Evolutionary conservation across 2,797 vertebrate species (phyloP).

Genomic region (Loriculus beryllinus): DNA sequence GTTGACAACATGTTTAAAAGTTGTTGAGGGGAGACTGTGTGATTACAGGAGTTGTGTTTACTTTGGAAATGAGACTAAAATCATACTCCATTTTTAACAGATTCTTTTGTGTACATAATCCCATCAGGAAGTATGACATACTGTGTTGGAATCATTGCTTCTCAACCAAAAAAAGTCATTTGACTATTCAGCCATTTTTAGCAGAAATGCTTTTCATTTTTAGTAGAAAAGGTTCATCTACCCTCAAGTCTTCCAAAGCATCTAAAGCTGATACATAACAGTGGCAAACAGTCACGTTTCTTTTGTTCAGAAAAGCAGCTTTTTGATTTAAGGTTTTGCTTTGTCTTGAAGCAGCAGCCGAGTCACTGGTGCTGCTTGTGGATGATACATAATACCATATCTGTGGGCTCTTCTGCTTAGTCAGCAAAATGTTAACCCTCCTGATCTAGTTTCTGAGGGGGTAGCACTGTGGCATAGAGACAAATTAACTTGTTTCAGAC

Average conservation of each 20-base stretch:
- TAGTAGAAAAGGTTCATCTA: not conserved
- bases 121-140: slow-evolving; percentile 27
- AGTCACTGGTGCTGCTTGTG: slow-evolving; percentile 27
- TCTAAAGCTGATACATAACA: not conserved
- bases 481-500: not conserved
- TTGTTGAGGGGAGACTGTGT: slow-evolving; percentile 29
- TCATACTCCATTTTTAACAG: not conserved
- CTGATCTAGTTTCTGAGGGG: not conserved
- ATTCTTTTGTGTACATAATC: slow-evolving; percentile 11
- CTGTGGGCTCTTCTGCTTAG: slow-evolving; percentile 5
- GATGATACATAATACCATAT: slow-evolving; percentile 21
- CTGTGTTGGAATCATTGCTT: not conserved
- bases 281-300: slow-evolving; percentile 1
- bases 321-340: slow-evolving; percentile 20
- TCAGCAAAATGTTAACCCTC: slow-evolving; percentile 42
- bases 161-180: not conserved
- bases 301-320: slow-evolving; percentile 41
- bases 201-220: slow-evolving; percentile 11
- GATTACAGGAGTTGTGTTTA: slow-evolving; percentile 17
- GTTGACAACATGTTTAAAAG: slow-evolving; percentile 19
- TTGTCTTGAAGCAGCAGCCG: slow-evolving; percentile 21
- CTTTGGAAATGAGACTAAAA: slow-evolving; percentile 44
- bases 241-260: not conserved
- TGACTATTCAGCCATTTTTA: slow-evolving; percentile 18
- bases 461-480: not conserved